Evolutionary conservation across 2,797 vertebrate genomes (phyloP).

Genomic region (Anguilla anguilla): DNA sequence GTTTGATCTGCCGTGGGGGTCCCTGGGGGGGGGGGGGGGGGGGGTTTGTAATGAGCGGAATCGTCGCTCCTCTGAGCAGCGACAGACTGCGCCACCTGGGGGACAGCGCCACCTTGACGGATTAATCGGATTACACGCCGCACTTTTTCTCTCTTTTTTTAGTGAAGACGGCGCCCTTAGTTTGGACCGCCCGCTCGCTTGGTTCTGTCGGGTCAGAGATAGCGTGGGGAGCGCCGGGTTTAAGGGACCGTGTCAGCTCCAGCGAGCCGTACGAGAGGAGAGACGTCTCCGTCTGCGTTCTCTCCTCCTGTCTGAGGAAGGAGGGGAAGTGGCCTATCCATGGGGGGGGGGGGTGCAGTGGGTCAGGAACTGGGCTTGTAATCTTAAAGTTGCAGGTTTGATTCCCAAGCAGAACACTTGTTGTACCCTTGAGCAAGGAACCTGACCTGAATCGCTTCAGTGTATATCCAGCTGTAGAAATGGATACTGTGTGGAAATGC

Average conservation of each 20-base stretch:
- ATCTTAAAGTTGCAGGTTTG: neutral
- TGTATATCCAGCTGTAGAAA: neutral
- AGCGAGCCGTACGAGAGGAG: neutral
- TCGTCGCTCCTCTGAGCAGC: slow-evolving; percentile 55
- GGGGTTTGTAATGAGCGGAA: slow-evolving; percentile 72
- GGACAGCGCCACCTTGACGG: slow-evolving; percentile 55
- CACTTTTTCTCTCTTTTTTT: slow-evolving; percentile 16
- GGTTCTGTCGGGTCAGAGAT: neutral
- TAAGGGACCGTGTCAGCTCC: neutral
- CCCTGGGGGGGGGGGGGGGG: slow-evolving; percentile 64
- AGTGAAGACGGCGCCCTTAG: neutral
- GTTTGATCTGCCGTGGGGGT: slow-evolving; percentile 69
- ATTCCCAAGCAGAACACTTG: neutral
- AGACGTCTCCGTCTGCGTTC: neutral
- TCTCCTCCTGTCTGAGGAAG: neutral
- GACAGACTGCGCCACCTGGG: slow-evolving; percentile 44
- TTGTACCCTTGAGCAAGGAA: too few species aligned
- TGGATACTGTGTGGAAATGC: neutral
- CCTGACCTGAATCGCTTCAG: neutral
- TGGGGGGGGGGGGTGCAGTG: neutral
- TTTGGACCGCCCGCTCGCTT: neutral
- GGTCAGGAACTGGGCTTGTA: neutral
- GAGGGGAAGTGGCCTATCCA: too few species aligned
- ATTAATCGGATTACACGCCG: slow-evolving; percentile 64
- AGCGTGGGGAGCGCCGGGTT: neutral